Evolutionary conservation across 2,113 vertebrate genomes (phyloP).

Genomic region (Zosterops pallidus): DNA sequence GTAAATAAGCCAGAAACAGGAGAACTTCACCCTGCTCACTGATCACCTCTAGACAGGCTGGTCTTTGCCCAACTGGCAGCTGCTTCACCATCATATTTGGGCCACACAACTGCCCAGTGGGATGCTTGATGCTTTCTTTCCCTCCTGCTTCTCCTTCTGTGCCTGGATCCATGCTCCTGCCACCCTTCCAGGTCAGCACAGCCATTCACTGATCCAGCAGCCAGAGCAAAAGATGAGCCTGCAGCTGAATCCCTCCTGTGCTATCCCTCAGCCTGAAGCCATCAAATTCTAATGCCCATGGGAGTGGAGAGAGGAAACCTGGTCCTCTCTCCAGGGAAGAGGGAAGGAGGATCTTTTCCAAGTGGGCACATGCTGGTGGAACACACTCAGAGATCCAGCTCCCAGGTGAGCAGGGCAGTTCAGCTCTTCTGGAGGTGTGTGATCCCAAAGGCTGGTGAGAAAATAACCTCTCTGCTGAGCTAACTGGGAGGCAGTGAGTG

Average conservation of each 20-base stretch:
- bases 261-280: not conserved
- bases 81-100: not conserved
- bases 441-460: not conserved
- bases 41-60: not conserved
- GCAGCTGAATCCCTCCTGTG: not conserved
- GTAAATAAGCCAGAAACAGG: not conserved
- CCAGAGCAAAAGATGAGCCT: not conserved
- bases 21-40: not conserved
- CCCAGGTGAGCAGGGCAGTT: not conserved
- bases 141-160: not conserved
- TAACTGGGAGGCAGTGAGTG: not conserved
- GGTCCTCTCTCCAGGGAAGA: no score
- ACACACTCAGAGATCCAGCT: not conserved
- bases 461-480: not conserved
- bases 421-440: not conserved
- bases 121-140: not conserved
- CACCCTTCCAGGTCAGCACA: not conserved
- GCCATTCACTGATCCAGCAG: not conserved
- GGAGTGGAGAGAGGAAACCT: not conserved
- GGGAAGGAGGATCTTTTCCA: not conserved
- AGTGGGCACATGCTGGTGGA: not conserved
- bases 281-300: fast-evolving
- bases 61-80: not conserved
- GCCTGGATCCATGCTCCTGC: not conserved
- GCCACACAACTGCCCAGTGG: not conserved